Base-by-base conservation (phyloP, 1,140 invertebrate genomes). In the Zaprionus africanus region DNA sequence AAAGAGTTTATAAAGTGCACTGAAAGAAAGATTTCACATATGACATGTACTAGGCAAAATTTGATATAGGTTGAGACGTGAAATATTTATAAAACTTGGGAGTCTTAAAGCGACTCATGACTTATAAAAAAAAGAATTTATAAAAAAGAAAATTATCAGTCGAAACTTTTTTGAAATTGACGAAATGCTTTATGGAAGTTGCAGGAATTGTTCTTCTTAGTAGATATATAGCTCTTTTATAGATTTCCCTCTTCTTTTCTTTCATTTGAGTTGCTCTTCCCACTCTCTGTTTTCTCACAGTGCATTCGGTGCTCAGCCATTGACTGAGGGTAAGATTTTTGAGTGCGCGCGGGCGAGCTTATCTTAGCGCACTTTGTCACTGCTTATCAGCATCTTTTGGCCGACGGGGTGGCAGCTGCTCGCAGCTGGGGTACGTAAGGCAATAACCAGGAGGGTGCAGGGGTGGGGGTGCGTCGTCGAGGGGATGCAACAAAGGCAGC, bases 331-430 rank as follows among this genome's bases (percentile, higher is more conserved):
- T 38, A 61, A 67, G 62, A 65, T 59, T 65, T 64, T 57, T 38
- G 36, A 62, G 61, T 64, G 68, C 49, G 49, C 60, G 82, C 74
- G 62, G 28, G 41, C 34, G 31, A 49, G 66, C 63, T 83, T 76
- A 73, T 74, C 64, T 78, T 77, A 85, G 76, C 73, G 74, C 83
- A 82, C 78, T 91, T 91, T 88, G 88, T 88, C 88, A 85, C 83
- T 76, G 88, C 88, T 91, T 91, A 91, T 91, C 88, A 91, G 71
- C 81, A 91, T 91, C 84, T 80, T 28, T 38, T 58, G 49, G 43
- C 46, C 54, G 64, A 46, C 15, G 22, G 19, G 15, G 41, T 28
- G 68, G 68, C 26, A 31, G 31, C 17, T 19, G 28, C 17, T 15
- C 15, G 7, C 12, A n/a, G 56, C 22, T 38, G 31, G 38, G 43